Base-by-base conservation (phyloP, 2,113 vertebrate species). In the Ochotona curzoniae region DNA sequence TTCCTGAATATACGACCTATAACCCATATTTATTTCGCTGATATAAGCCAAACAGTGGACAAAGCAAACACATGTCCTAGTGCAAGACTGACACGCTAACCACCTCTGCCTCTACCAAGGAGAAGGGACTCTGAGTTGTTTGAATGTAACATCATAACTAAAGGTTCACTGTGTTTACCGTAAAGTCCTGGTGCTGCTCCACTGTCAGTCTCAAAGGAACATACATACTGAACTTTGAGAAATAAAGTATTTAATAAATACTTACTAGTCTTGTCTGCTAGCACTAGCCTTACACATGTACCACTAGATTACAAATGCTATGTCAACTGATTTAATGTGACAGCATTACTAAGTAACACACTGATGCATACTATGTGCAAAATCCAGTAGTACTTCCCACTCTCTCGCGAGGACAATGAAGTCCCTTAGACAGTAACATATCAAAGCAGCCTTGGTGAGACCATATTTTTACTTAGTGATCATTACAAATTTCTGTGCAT, bases 391-490 rank as follows among this genome's bases (percentile, higher is more conserved):
- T 11, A 90, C 35, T 81, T 57, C 32, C 35, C 30, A 84, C 14
- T 12, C 85, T 83, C 4, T 13, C n/a, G 83, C 64, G 74, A 93
- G 93, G 86, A 86, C 57, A 83, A 89, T n/a, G 7, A 28, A 87
- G 28, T 79, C 92, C 83, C 74, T 85, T 0, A 80, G 12, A 89
- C 23, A 90, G 78, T 51, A 91, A 89, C 3, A 85, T 4, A 87
- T 17, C 69, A 80, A 94, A 80, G 87, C 74, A 90, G 81, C 75
- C 57, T 70, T 70, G 32, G 57, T 38, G 5, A 93, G 38, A 92
- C 5, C 26, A 87, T 35, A 44, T 44, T 44, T 44, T 17, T 83
- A 32, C 78, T 51, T 8, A 75, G 25, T 90, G 30, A 83, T n/a
- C 49, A 69, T 57, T 87, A 76, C 32, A 85, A 91, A 82, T 0